Percentiles rank a stretch among this genome's conserved stretches.
phyloP scores from a whole-genome alignment of 2,797 vertebrate species.

The Bovichtus diacanthus region DNA sequence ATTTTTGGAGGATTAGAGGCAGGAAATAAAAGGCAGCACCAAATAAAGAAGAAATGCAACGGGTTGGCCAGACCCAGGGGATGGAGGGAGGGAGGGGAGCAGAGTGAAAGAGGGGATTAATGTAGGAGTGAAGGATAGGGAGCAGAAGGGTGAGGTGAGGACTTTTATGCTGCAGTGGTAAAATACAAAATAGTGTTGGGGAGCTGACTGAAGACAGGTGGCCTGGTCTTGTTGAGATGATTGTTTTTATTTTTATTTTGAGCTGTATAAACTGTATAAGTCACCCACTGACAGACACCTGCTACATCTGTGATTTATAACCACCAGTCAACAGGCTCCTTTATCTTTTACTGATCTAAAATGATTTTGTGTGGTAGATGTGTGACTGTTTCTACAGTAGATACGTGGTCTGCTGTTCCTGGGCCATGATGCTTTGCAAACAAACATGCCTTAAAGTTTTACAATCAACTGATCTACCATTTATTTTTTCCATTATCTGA shows the following conservation, averaged over 20 bases:
- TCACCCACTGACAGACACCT: slow-evolving; percentile 28
- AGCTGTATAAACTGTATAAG: slow-evolving; percentile 1
- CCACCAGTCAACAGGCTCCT: not conserved
- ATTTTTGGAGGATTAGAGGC: slow-evolving; percentile 78
- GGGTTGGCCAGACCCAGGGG: slow-evolving; percentile 38
- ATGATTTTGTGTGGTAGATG: not conserved
- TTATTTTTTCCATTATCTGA: not conserved
- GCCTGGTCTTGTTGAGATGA: slow-evolving; percentile 6
- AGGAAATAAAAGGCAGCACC: slow-evolving; percentile 79
- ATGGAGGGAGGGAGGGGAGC: slow-evolving; percentile 10
- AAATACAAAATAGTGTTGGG: slow-evolving; percentile 14
- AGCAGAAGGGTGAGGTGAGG: slow-evolving; percentile 30
- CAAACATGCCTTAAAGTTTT: not conserved
- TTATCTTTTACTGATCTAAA: not conserved
- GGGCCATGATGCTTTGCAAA: not conserved
- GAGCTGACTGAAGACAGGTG: slow-evolving; percentile 13
- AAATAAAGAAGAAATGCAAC: slow-evolving; percentile 84
- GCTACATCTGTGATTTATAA: slow-evolving; percentile 2
- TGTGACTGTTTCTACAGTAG: not conserved
- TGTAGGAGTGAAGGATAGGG: slow-evolving; percentile 20
- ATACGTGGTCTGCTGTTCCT: slow-evolving; percentile 2
- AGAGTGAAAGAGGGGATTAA: slow-evolving; percentile 35
- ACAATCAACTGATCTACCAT: not conserved
- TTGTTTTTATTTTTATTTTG: slow-evolving; percentile 14
- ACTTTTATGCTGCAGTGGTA: slow-evolving; percentile 1